Base-by-base conservation (phyloP, 2,888 invertebrate species). In the Nysson spinosus region DNA sequence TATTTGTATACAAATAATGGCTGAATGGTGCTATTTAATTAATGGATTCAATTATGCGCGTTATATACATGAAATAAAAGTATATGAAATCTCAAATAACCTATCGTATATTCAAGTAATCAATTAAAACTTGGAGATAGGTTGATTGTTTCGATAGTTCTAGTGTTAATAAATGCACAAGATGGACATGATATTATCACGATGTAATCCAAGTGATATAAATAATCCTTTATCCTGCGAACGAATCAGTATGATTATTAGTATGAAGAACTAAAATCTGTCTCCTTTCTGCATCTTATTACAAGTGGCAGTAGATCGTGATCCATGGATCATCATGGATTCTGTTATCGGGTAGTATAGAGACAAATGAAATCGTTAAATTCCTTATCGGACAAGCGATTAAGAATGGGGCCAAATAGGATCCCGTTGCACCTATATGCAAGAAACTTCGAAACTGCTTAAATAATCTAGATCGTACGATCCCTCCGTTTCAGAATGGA, bases 361-460 rank as follows among this genome's bases (percentile, higher is more conserved):
- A 58, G 49, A 57, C 32, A 32, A 58, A 49, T 37, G 49, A 26
- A 57, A 55, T 47, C 19, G 43, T 51, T 47, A 43, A 37, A 70
- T 28, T n/a, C n/a, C n/a, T n/a, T 52, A 30, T 55, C 11, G 64
- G 50, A 56, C 60, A 65, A 73, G 71, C 73, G 65, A 50, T 39
- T 58, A 40, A 54, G 62, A 75, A 69, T 72, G 72, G 67, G 72
- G 62, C 66, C 75, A 68, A 70, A 55, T 17, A 34, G 56, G 43
- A 65, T 69, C 61, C 56, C 44, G 58, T 75, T 61, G 69, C 67
- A 50, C 47, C 75, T 75, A 72, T 62, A 63, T 56, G 65, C 68
- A 64, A 75, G 70, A 72, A 75, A 68, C 34, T 66, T 63, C 39
- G 42, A 54, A 73, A 72, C 56, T 66, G 44, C 44, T 72, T 75